Evolutionary conservation across 53 echinoderm and acorn worm genomes (phyloP).

Genomic region (Astropecten irregularis): DNA sequence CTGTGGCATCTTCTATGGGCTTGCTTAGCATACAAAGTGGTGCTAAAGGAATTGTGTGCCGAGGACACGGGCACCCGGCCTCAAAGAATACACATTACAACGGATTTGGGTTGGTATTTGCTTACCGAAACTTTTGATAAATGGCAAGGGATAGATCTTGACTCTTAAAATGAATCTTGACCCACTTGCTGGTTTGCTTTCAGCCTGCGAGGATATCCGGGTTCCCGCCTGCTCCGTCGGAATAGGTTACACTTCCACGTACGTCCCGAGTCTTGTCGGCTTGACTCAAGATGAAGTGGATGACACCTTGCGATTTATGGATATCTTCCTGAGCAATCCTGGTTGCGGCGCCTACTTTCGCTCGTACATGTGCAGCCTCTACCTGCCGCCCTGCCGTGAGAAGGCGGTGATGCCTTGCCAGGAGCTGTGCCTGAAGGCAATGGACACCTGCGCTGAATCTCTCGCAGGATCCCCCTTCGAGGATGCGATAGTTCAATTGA

Average conservation of each 20-base stretch:
- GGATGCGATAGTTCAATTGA: too few relatives aligned
- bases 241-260: conserved; percentile 20
- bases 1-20: too few relatives aligned
- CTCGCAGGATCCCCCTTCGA: too few relatives aligned
- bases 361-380: conserved; percentile 20
- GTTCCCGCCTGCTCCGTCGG: conserved; percentile 17
- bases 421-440: conserved; percentile 25
- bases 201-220: conserved; percentile 36
- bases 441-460: conserved; percentile 5
- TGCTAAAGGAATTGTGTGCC: too few relatives aligned
- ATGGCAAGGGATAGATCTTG: too few relatives aligned
- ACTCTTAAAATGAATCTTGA: too few relatives aligned
- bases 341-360: conserved; percentile 35
- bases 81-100: too few relatives aligned
- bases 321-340: background rate
- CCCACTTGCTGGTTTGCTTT: too few relatives aligned
- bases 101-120: too few relatives aligned
- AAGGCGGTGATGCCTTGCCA: conserved; percentile 12
- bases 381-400: conserved; percentile 24
- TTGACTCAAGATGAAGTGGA: background rate
- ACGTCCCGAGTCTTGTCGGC: background rate
- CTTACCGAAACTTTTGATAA: too few relatives aligned
- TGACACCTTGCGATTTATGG: background rate
- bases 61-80: too few relatives aligned
- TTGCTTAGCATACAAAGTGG: too few relatives aligned